Evolutionary conservation across 2,797 vertebrate species (phyloP).

Genomic region (Sarcoramphus papa): DNA sequence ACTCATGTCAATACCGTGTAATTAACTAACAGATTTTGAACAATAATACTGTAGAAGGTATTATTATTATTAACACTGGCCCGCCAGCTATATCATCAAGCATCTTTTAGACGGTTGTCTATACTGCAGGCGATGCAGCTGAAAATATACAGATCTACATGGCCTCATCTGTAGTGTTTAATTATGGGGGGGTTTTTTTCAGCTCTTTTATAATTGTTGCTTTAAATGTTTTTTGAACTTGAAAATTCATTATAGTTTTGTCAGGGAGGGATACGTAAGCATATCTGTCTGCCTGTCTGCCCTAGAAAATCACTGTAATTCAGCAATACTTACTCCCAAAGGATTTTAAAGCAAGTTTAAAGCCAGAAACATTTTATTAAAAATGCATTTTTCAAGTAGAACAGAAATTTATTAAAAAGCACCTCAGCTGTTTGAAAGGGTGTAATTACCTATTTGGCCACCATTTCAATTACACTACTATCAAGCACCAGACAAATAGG

Average conservation of each 20-base stretch:
- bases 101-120: neutral
- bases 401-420: neutral
- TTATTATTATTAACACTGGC: neutral
- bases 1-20: neutral
- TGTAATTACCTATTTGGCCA: neutral
- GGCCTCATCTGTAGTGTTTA: neutral
- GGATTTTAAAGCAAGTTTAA: neutral
- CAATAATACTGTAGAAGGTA: neutral
- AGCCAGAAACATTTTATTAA: neutral
- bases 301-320: neutral
- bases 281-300: neutral
- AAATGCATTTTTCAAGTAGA: neutral
- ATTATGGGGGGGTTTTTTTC: neutral
- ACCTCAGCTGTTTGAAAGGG: neutral
- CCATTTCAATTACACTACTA: neutral
- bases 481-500: neutral
- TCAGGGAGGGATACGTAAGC: neutral
- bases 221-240: neutral
- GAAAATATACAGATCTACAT: neutral
- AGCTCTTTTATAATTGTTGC: neutral
- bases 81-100: neutral
- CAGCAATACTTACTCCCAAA: neutral
- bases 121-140: neutral
- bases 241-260: neutral
- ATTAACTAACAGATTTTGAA: neutral